Base-by-base conservation (phyloP, 2,113 vertebrate species). In the Poeciliopsis prolifica region DNA sequence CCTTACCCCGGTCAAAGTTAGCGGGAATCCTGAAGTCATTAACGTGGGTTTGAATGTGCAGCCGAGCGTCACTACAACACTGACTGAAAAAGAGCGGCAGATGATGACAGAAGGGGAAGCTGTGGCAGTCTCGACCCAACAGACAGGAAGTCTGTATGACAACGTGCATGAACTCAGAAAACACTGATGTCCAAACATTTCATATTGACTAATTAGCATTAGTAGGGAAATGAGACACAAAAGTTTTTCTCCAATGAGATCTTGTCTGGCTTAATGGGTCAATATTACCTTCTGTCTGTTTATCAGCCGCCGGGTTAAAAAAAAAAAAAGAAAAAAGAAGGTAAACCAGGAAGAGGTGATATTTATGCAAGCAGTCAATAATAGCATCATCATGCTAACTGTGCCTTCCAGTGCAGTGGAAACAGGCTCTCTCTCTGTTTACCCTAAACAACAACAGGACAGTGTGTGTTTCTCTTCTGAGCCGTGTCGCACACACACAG, bases 111-210 rank as follows among this genome's bases (percentile, higher is more conserved):
- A 78, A 82, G 28, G 37, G 86, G 90, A 92, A 92, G 83, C 80
- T 80, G 89, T 67, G 65, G 86, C 82, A 66, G 75, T 22, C 5
- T 51, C 70, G 28, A 51, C 61, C 29, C 12, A 68, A 70, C 68
- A 82, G 58, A 73, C 88, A 90, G 88, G 90, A 91, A 88, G 88
- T 84, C 51, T 22, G 40, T 30, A 48, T 44, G 73, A 74, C 58
- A 35, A 65, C 40, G 63, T 68, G 70, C 30, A 80, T 6, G 24
- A 72, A 66, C 60, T n/a, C 28, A 64, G 17, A 77, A 54, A 73
- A 35, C 69, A 13, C n/a, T 14, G 22, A 13, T 26, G 30, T 31
- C 51, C 4, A 11, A 26, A 74, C 26, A 26, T 37, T 0, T 1
- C 8, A 9, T 44, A 58, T 65, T 19, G 26, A 67, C 42, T 42